Conservation (phyloP, 2,888 invertebrate species). For the Eupsilia transversa region DNA sequence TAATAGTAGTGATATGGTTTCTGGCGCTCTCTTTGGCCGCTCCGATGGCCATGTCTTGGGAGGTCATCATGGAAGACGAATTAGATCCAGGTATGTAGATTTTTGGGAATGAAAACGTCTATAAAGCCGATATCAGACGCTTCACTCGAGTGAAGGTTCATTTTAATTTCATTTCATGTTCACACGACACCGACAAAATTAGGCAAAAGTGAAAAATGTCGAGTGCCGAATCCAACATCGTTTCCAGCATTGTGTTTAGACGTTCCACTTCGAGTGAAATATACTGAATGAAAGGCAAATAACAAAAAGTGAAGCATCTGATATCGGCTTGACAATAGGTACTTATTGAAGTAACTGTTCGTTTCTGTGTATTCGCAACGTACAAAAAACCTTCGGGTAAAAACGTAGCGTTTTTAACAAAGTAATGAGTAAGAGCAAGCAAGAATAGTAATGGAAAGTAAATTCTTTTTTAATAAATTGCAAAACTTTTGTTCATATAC, state of each 20-base stretch:
- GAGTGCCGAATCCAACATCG: not conserved
- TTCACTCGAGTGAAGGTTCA: not conserved
- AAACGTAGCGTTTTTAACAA: not conserved
- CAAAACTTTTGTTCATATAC: not conserved
- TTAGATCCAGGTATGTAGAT: slow-evolving; percentile 80
- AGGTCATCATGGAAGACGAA: slow-evolving; percentile 89
- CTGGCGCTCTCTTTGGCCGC: slow-evolving; percentile 92
- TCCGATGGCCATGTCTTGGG: slow-evolving; percentile 92
- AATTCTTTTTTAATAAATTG: not conserved
- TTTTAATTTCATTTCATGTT: not conserved
- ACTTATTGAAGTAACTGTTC: not conserved
- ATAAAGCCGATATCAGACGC: not conserved
- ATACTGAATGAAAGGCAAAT: not conserved
- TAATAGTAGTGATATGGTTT: slow-evolving; percentile 94
- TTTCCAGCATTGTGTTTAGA: not conserved
- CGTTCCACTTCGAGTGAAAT: not conserved
- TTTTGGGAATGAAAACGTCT: not conserved
- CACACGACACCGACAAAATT: not conserved
- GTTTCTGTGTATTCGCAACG: not conserved
- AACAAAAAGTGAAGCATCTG: not conserved
- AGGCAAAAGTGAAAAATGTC: not conserved
- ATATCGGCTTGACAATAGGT: not conserved
- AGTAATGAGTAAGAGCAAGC: not conserved
- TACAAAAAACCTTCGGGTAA: not conserved
- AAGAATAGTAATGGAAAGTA: not conserved